These are phyloP conservation scores for Lethenteron reissneri DNA, from an alignment of 2,113 vertebrate genomes.

Conservation along the genomic window DNA sequence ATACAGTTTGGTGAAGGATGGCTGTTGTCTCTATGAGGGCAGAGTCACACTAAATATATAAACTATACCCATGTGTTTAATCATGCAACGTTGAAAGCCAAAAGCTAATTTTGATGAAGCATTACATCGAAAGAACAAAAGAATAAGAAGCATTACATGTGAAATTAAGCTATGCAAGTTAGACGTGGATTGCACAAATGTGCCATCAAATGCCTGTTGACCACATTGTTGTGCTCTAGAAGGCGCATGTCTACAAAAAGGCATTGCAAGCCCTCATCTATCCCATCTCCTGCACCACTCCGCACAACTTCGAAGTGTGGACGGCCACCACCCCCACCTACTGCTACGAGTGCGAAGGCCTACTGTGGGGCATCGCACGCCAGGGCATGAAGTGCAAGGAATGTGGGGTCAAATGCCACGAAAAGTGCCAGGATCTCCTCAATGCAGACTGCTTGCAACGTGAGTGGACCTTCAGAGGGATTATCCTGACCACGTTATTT, in stretches of 20 bases:
- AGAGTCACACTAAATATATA: too few relatives aligned
- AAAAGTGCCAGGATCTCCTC: conserved; percentile 92
- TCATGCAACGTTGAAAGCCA: too few relatives aligned
- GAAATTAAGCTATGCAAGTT: background rate
- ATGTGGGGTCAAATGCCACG: conserved; percentile 91
- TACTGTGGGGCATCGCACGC: conserved; percentile 86
- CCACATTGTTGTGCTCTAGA: conserved; percentile 33
- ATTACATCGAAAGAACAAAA: too few relatives aligned
- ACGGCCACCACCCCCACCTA: conserved; percentile 86
- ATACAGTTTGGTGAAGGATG: background rate
- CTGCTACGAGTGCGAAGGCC: conserved; percentile 91
- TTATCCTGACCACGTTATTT: too few relatives aligned
- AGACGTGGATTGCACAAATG: background rate
- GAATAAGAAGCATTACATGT: too few relatives aligned
- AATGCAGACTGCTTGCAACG: conserved; percentile 90
- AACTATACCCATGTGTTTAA: too few relatives aligned
- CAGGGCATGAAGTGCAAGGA: conserved; percentile 91
- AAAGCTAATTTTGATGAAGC: too few relatives aligned
- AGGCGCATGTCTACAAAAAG: conserved; percentile 93
- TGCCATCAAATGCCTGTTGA: background rate
- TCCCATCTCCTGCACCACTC: conserved; percentile 90
- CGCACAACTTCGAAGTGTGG: conserved; percentile 94
- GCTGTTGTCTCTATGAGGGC: too few relatives aligned
- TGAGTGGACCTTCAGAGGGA: conserved; percentile 25
- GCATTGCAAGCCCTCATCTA: conserved; percentile 95